Evolutionary conservation across 2,888 invertebrate species (phyloP).

Genomic region (Sylvicola fuscatus): DNA sequence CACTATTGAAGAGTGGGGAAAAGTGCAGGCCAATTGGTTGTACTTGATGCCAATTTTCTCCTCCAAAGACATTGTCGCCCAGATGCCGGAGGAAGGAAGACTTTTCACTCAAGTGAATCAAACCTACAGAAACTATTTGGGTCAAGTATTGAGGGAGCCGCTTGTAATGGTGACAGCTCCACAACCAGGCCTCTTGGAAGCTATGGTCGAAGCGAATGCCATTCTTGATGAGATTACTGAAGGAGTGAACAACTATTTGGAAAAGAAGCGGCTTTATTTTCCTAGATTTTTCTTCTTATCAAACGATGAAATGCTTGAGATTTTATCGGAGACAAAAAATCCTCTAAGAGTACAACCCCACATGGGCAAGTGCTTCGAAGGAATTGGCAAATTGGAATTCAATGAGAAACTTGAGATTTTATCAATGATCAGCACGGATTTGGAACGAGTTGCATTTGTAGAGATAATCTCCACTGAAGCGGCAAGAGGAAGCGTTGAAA

Average conservation of each 20-base stretch:
- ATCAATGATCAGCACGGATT: slow-evolving; percentile 36
- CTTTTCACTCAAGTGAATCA: slow-evolving; percentile 32
- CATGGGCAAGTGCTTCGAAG: slow-evolving; percentile 49
- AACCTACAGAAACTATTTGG: slow-evolving; percentile 27
- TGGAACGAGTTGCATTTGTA: slow-evolving; percentile 34
- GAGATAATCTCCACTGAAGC: slow-evolving; percentile 29
- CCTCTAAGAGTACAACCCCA: slow-evolving; percentile 36
- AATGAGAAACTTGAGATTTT: slow-evolving; percentile 31
- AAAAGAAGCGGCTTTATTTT: slow-evolving; percentile 42
- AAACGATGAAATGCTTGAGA: slow-evolving; percentile 50
- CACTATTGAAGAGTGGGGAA: slow-evolving; percentile 41
- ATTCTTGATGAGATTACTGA: slow-evolving; percentile 38
- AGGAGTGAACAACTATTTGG: slow-evolving; percentile 41
- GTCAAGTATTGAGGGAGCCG: slow-evolving; percentile 17
- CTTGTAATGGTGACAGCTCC: slow-evolving; percentile 29
- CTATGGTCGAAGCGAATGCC: slow-evolving; percentile 33
- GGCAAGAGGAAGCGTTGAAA: slow-evolving; percentile 37
- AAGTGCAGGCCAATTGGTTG: slow-evolving; percentile 41
- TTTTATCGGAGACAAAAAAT: slow-evolving; percentile 46
- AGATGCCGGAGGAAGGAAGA: slow-evolving; percentile 41
- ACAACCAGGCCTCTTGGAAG: slow-evolving; percentile 42
- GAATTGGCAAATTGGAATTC: slow-evolving; percentile 32
- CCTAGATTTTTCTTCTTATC: slow-evolving; percentile 58
- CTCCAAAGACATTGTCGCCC: slow-evolving; percentile 38
- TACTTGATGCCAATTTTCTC: slow-evolving; percentile 46